phyloP scores from a whole-genome alignment of 2,888 invertebrate species.

The Cylindroiulus punctatus region DNA sequence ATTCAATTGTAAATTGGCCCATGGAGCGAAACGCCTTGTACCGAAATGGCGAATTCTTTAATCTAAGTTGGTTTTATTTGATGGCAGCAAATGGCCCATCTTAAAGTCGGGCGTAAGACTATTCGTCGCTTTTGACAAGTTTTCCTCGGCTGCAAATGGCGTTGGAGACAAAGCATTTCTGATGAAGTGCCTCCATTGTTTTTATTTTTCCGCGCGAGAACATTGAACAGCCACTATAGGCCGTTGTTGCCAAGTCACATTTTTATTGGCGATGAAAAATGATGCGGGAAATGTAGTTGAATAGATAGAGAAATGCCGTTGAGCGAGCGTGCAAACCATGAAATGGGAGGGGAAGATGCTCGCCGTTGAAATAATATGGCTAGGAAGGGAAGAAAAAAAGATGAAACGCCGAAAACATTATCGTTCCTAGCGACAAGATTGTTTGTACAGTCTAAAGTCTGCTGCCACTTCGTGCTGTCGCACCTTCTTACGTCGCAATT shows the following conservation, averaged over 20 bases:
- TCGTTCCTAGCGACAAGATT: neutral
- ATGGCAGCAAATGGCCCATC: too few relatives aligned
- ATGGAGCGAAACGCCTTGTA: too few relatives aligned
- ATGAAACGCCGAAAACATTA: neutral
- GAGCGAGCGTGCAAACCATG: neutral
- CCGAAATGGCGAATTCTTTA: too few relatives aligned
- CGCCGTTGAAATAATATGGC: neutral
- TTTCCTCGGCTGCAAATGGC: too few relatives aligned
- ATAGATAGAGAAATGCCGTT: neutral
- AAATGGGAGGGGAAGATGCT: neutral
- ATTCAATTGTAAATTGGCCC: too few relatives aligned
- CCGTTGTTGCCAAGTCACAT: neutral
- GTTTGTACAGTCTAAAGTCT: neutral
- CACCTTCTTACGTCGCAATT: neutral
- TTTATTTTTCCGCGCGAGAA: neutral
- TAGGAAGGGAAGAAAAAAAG: neutral
- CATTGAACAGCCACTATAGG: neutral
- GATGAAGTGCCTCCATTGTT: slow-evolving; percentile 14
- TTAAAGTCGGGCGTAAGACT: too few relatives aligned
- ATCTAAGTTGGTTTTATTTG: too few relatives aligned
- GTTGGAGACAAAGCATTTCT: neutral
- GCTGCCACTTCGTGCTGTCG: neutral
- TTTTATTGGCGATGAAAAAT: slow-evolving; percentile 21
- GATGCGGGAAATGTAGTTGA: slow-evolving; percentile 17
- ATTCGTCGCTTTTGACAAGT: too few relatives aligned